phyloP scores from a whole-genome alignment of 1,140 invertebrate genomes.

The Ectropis grisescens region DNA sequence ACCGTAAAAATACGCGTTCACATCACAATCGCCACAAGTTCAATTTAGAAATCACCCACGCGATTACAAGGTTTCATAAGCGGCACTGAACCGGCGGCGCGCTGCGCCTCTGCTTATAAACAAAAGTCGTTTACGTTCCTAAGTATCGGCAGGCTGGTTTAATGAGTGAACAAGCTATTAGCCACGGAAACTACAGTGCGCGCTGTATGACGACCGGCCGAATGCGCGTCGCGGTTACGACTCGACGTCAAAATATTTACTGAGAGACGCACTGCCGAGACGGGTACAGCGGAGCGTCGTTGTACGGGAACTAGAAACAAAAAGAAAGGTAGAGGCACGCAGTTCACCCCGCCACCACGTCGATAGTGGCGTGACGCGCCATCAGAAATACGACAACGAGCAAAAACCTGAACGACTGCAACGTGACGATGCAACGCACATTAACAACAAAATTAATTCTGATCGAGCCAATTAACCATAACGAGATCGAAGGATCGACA shows the following conservation, averaged over 20 bases:
- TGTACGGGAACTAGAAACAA: constrained; percentile 32
- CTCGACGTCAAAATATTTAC: too few species aligned
- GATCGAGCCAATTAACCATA: constrained; percentile 6
- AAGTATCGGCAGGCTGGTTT: constrained; percentile 13
- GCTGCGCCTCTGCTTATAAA: constrained; percentile 42
- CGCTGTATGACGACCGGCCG: constrained; percentile 10
- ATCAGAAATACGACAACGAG: too few species aligned
- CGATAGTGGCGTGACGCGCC: constrained; percentile 7
- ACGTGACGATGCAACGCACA: too few species aligned
- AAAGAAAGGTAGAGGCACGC: constrained; percentile 33
- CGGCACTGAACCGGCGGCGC: constrained; percentile 22
- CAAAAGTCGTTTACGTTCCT: constrained; percentile 27
- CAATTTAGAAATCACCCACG: constrained; percentile 47
- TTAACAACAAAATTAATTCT: constrained; percentile 10
- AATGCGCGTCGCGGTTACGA: constrained; percentile 8
- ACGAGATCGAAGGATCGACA: too few species aligned
- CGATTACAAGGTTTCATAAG: constrained; percentile 42
- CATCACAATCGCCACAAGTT: constrained; percentile 33
- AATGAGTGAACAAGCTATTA: constrained; percentile 24
- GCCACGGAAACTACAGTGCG: constrained; percentile 16
- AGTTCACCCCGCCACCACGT: constrained; percentile 24
- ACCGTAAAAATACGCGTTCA: constrained; percentile 26
- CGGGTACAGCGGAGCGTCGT: constrained; percentile 30
- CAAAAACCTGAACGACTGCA: constrained; percentile 12
- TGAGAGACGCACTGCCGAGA: constrained; percentile 12